Evolutionary conservation across 92 coral and sea anemone species (phyloP), one percentile per base, ranked within the genome.

Genomic region (Virgularia gustaviana): DNA sequence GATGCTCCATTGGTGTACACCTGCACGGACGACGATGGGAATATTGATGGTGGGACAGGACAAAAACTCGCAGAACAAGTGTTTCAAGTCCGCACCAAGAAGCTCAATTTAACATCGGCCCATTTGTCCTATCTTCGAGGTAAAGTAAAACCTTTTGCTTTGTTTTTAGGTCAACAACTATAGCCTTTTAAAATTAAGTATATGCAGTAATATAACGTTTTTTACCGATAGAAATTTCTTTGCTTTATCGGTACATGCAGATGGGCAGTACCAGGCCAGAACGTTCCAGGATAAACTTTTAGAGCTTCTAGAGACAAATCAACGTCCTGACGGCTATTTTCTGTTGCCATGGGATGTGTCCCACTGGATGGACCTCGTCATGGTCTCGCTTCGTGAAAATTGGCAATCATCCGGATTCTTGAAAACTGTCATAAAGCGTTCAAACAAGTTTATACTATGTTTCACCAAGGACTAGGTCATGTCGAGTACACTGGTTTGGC

Each of bases 401-500:
- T 29, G 41, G 0, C 2, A 22, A 9, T 59, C 39, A 6, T 59
- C 65, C 11, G 9, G 19, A 2, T 59, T 59, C 36, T 15, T 59
- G 19, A 59, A 59, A 27, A 59, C 41, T 25, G 25, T 59, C 6
- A 59, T 59, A 39, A 59, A 59, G 24, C 15, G 65, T 11, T 59
- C 39, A 1, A 59, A 59, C 65, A 9, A 44, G 23, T 59, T 59
- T 44, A 59, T 18, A 31, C 42, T n/a, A 59, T 59, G 65, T 59
- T 59, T 59, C 41, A 27, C 13, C 32, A 27, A n/a, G 65, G 65
- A 0, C 23, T 19, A 30, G 65, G 65, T 1, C 65, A 59, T 31
- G 11, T 59, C 9, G 65, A 59, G 29, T 59, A 59, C 43, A 59
- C 32, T n/a, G 65, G 65, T 31, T 44, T 59, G n/a, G 65, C 65